These are phyloP conservation scores for Presbytis comata DNA, from an alignment of 2,797 vertebrate genomes.

Conservation along the genomic window DNA sequence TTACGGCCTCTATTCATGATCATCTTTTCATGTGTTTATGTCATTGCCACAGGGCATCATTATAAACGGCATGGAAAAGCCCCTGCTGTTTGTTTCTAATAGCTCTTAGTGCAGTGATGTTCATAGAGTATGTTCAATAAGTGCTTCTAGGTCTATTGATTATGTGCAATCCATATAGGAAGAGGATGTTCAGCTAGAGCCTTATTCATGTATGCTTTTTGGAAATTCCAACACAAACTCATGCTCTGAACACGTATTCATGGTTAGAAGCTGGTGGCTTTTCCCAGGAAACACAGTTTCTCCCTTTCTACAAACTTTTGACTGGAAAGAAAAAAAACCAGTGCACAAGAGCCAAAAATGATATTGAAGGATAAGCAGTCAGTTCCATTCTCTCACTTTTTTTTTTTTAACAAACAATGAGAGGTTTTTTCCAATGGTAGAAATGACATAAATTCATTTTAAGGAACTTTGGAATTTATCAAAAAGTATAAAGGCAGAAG, in stretches of 20 bases:
- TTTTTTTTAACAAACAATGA: neutral
- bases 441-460: neutral
- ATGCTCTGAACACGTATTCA: neutral
- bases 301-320: conserved; percentile 29
- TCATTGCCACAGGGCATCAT: neutral
- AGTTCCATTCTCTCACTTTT: neutral
- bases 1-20: neutral
- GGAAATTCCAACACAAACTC: neutral
- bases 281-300: neutral
- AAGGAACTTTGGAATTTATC: neutral
- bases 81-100: neutral
- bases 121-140: neutral
- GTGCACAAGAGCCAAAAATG: neutral
- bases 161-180: neutral
- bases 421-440: neutral
- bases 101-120: neutral
- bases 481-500: neutral
- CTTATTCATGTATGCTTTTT: neutral
- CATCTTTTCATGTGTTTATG: neutral
- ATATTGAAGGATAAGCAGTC: neutral
- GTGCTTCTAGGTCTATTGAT: neutral
- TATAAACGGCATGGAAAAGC: neutral
- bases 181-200: neutral
- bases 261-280: neutral
- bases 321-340: neutral